Evolutionary conservation across 2,113 vertebrate genomes (phyloP).

Genomic region (Mugil cephalus): DNA sequence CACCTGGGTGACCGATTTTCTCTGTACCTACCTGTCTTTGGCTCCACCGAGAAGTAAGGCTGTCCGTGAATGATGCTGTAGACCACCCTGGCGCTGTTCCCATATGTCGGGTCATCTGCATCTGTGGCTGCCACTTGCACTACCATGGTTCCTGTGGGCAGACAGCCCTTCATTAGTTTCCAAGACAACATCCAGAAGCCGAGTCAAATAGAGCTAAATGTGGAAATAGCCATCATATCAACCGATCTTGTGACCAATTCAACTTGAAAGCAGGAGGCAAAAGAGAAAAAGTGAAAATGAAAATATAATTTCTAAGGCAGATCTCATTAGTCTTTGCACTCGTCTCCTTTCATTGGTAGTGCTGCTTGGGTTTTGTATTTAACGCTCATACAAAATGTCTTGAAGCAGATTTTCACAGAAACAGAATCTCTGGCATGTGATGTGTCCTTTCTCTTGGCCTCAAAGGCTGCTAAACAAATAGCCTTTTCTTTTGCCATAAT

Average conservation of each 20-base stretch:
- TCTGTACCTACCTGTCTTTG: constrained; percentile 90
- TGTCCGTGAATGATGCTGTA: constrained; percentile 98
- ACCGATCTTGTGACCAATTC: constrained; percentile 57
- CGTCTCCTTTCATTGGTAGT: constrained; percentile 3
- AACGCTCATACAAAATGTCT: constrained; percentile 10
- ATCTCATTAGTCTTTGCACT: constrained; percentile 52
- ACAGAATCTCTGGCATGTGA: constrained; percentile 13
- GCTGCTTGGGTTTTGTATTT: constrained; percentile 29
- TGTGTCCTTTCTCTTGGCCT: constrained; percentile 15
- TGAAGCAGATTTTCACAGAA: constrained; percentile 11
- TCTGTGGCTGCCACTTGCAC: constrained; percentile 97
- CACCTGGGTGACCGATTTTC: neutral
- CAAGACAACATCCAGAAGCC: constrained; percentile 62
- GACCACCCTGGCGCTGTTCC: constrained; percentile 95
- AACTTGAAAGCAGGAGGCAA: constrained; percentile 27
- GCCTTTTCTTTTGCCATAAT: constrained; percentile 24
- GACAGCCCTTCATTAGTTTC: constrained; percentile 71
- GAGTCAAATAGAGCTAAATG: constrained; percentile 68
- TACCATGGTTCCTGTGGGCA: constrained; percentile 91
- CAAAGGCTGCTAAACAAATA: constrained; percentile 35
- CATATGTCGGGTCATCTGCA: constrained; percentile 96
- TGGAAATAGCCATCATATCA: constrained; percentile 56
- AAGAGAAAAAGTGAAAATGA: constrained; percentile 6
- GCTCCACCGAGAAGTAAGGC: constrained; percentile 98
- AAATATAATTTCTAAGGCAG: constrained; percentile 46